Percentiles rank a stretch among this genome's conserved stretches.
Conservation (phyloP, 2,797 vertebrate species). For the Sciaenops ocellatus region DNA sequence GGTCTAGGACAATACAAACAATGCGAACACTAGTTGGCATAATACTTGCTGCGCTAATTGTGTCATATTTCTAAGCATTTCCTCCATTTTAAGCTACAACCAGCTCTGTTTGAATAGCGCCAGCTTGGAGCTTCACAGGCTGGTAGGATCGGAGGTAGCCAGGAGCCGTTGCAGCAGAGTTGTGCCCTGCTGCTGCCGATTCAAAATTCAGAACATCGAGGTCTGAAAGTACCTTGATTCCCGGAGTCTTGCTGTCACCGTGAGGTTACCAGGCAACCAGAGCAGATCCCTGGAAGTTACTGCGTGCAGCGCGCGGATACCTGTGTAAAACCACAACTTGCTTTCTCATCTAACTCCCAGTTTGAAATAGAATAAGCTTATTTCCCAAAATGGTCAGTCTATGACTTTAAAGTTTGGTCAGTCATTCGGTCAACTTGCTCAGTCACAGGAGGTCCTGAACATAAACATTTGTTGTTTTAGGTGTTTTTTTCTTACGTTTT, state of each 20-base stretch:
- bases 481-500: not conserved
- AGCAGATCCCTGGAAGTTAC: not conserved
- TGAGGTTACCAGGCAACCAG: not conserved
- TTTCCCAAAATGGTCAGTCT: not conserved
- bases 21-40: no score
- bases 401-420: constrained; percentile 2
- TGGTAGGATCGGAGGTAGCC: no score
- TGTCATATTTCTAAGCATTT: no score
- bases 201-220: not conserved
- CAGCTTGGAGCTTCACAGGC: no score
- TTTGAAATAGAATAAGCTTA: not conserved
- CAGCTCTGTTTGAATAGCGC: no score
- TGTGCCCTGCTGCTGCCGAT: not conserved
- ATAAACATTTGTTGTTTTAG: not conserved
- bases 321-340: not conserved
- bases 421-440: no score
- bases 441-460: not conserved
- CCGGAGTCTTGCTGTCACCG: not conserved
- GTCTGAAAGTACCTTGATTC: not conserved
- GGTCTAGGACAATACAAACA: no score
- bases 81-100: no score
- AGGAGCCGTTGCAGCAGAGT: not conserved
- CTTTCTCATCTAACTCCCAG: not conserved
- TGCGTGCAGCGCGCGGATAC: not conserved
- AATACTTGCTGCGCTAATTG: no score